phyloP scores from a whole-genome alignment of 2,113 vertebrate genomes.

The Psittacara wagleri region DNA sequence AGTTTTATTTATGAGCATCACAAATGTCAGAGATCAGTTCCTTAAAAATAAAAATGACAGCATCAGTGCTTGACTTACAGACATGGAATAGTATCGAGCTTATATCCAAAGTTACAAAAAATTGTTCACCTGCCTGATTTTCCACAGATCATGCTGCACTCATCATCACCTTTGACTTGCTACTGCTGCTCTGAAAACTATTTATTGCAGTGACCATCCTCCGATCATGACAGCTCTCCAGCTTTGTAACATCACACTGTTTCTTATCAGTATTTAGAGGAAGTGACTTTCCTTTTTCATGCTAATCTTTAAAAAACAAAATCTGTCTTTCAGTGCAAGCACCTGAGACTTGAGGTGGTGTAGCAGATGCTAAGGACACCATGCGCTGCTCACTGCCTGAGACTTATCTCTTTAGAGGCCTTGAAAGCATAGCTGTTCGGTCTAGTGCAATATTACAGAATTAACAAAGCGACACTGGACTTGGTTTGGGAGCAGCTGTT shows the following conservation, averaged over 20 bases:
- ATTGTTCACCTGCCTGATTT: neutral
- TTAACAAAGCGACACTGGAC: neutral
- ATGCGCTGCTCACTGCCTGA: neutral
- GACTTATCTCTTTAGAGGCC: neutral
- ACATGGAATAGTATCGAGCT: neutral
- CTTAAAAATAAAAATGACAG: neutral
- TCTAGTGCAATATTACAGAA: neutral
- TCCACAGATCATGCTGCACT: fast-evolving
- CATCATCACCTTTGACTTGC: neutral
- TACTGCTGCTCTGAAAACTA: neutral
- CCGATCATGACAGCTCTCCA: neutral
- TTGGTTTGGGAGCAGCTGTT: neutral
- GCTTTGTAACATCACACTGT: neutral
- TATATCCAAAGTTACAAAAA: neutral
- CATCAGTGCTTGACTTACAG: neutral
- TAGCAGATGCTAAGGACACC: neutral
- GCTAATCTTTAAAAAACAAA: neutral
- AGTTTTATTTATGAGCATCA: neutral
- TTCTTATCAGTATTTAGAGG: neutral
- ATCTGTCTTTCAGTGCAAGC: neutral
- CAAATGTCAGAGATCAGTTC: neutral
- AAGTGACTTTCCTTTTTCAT: neutral
- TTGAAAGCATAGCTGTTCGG: neutral
- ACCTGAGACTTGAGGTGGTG: neutral
- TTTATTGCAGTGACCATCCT: neutral